Evolutionary conservation across 2,797 vertebrate species (phyloP).

Genomic region (Sebastes oblongus): DNA sequence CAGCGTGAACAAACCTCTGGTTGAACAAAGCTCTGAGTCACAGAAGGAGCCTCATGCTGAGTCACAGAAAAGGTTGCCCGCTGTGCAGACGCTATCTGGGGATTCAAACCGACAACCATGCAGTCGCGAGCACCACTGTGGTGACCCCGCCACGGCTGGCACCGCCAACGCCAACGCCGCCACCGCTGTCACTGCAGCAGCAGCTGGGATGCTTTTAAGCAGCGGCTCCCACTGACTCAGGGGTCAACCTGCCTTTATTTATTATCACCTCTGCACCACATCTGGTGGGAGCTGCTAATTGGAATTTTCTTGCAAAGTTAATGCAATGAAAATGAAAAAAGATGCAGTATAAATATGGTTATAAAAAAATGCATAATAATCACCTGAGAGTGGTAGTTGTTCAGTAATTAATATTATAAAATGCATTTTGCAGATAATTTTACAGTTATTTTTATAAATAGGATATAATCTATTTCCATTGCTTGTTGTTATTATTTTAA

Average conservation of each 20-base stretch:
- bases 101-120: constrained; percentile 51
- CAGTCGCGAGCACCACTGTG: neutral
- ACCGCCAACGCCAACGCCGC: too few species aligned
- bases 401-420: neutral
- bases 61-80: constrained; percentile 14
- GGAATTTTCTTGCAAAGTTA: too few species aligned
- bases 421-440: neutral
- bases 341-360: too few species aligned
- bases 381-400: neutral
- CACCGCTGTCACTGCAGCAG: neutral
- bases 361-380: too few species aligned
- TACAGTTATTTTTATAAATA: neutral
- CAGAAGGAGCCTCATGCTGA: constrained; percentile 6
- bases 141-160: constrained; percentile 1
- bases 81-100: constrained; percentile 34
- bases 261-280: constrained; percentile 18
- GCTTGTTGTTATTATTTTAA: too few species aligned
- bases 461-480: too few species aligned
- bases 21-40: constrained; percentile 35
- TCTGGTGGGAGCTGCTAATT: constrained; percentile 2
- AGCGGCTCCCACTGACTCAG: neutral
- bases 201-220: constrained; percentile 16
- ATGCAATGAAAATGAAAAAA: too few species aligned
- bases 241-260: neutral
- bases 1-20: constrained; percentile 4